Conservation (phyloP, 2,888 invertebrate genomes). For the Barypeithes pellucidus region DNA sequence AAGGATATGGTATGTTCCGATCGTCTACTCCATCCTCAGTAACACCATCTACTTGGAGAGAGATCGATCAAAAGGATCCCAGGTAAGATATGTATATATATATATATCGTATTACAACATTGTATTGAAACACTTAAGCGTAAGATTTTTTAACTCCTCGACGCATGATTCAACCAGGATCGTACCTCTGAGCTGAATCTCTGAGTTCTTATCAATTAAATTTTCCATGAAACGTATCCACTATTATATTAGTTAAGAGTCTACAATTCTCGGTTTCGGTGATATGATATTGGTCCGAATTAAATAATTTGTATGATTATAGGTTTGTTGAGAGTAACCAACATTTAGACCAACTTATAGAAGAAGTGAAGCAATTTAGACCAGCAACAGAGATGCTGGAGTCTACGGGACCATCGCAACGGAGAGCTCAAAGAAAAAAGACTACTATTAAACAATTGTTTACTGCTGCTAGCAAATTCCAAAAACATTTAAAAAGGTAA, state of each 20-base stretch:
- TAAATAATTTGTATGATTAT: constrained; percentile 26
- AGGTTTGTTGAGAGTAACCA: constrained; percentile 81
- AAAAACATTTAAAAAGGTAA: constrained; percentile 90
- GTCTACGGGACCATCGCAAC: constrained; percentile 77
- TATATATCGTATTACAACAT: no score
- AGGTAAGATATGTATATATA: constrained; percentile 69
- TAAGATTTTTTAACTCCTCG: no score
- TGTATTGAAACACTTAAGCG: no score
- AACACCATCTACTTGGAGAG: constrained; percentile 95
- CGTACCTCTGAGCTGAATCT: no score
- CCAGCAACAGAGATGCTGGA: constrained; percentile 79
- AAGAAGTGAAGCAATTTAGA: constrained; percentile 78
- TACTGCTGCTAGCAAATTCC: constrained; percentile 96
- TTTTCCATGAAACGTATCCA: no score
- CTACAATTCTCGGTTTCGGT: no score
- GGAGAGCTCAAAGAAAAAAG: constrained; percentile 84
- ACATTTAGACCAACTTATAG: constrained; percentile 83
- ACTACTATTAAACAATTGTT: constrained; percentile 95
- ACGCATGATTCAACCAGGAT: no score
- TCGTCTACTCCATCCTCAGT: constrained; percentile 87
- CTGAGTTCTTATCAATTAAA: no score
- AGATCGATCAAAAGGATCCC: constrained; percentile 81
- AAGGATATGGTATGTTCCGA: constrained; percentile 88
- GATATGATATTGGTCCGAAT: no score
- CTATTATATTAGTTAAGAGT: no score